These are phyloP conservation scores for Drosophila algonquin DNA, from an alignment of 2,888 invertebrate species.

Conservation along the genomic window DNA sequence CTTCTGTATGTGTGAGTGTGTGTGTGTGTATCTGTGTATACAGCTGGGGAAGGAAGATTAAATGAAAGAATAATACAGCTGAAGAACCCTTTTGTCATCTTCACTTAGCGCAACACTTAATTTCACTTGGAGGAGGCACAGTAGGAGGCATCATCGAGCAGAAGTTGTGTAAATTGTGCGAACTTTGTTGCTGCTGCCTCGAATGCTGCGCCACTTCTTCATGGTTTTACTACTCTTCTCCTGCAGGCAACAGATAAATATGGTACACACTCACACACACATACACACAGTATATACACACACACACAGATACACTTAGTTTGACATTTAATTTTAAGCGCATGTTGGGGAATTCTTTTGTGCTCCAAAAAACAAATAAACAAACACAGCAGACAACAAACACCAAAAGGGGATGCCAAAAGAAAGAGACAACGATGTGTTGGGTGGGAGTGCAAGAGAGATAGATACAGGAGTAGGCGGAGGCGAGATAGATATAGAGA, in stretches of 20 bases:
- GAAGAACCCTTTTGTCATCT: conserved; percentile 80
- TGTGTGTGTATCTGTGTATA: conserved; percentile 26
- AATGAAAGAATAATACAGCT: conserved; percentile 77
- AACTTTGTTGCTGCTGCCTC: conserved; percentile 68
- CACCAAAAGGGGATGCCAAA: conserved; percentile 40
- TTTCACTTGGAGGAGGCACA: conserved; percentile 64
- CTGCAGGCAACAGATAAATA: conserved; percentile 66
- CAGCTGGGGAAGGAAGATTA: conserved; percentile 58
- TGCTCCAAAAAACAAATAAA: conserved; percentile 76
- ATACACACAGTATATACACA: neutral
- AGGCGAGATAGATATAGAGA: neutral
- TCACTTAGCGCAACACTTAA: conserved; percentile 79
- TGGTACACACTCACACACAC: conserved; percentile 48
- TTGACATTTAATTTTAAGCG: conserved; percentile 81
- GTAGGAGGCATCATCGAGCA: neutral
- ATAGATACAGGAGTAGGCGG: neutral
- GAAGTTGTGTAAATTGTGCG: conserved; percentile 77
- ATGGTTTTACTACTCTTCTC: conserved; percentile 23
- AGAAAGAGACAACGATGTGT: neutral
- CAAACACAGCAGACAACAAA: conserved; percentile 60
- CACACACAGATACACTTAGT: conserved; percentile 54
- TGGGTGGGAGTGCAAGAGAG: neutral
- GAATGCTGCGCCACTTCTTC: conserved; percentile 10
- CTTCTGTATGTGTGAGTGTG: conserved; percentile 2
- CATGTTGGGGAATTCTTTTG: conserved; percentile 82